Base-by-base conservation (phyloP, 2,113 vertebrate species). In the Rhizomys pruinosus region DNA sequence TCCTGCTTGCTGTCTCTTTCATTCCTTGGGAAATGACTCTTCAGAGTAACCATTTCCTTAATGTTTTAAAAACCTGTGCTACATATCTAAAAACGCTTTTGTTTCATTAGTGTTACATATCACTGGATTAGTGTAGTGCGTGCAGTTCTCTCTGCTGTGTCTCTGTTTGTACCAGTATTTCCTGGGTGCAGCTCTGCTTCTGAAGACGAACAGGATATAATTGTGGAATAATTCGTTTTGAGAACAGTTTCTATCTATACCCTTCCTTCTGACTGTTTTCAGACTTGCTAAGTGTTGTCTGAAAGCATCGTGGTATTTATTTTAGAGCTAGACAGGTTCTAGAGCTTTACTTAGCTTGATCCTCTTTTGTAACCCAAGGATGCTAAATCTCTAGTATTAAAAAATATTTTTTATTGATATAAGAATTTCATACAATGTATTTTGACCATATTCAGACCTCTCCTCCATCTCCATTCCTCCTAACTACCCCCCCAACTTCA, bases 11-110 rank as follows among this genome's bases (percentile, higher is more conserved):
- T 86, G 69, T 95, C 96, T 95, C 74, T 97, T 66, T 92, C 95
- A 91, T 88, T 96, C 1, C 66, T 86, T 73, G 34, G 94, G 92
- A 96, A 90, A 92, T 89, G 79, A 63, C 55, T 97, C 96, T 97
- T 91, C 68, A 52, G 52, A 52, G 52, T 97, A 89, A 87, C 96
- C 89, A 29, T 96, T 96, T 93, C 95, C 89, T 93, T 96, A 90
- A 86, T 85, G 77, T 87, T 96, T 92, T 88, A 85, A 92, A 81
- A 96, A 95, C 66, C 34, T 42, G 81, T 92, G 32, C 74, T 81
- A 22, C 42, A 29, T 32, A 23, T 73, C 61, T 85, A 52, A 39
- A 1, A 66, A 66, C 11, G 23, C 74, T 37, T 95, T 96, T 96
- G 68, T 77, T 87, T 94, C 93, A 61, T 82, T 87, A 74, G 39